Evolutionary conservation across 2,797 vertebrate genomes (phyloP).

Genomic region (Nothura maculosa): DNA sequence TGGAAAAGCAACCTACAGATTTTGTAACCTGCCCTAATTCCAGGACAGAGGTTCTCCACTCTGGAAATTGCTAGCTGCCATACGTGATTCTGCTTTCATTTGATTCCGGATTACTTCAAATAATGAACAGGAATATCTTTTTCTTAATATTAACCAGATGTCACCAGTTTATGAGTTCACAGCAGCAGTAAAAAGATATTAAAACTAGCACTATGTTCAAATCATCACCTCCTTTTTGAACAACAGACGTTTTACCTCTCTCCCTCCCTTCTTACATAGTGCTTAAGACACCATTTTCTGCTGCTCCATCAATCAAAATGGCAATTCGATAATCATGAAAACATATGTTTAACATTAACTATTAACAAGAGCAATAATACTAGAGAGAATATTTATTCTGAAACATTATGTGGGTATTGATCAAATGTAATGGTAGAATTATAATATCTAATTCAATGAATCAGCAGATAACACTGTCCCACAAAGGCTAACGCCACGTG

Average conservation of each 20-base stretch:
- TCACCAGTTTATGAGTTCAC: not conserved
- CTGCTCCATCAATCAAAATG: not conserved
- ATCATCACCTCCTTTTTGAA: not conserved
- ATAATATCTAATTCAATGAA: not conserved
- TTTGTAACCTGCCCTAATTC: not conserved
- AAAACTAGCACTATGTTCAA: not conserved
- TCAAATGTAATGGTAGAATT: not conserved
- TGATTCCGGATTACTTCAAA: not conserved
- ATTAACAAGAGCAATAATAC: not conserved
- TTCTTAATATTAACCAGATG: not conserved
- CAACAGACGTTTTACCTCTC: not conserved
- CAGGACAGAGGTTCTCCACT: not conserved
- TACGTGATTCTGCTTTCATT: not conserved
- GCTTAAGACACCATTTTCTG: not conserved
- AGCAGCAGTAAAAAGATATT: not conserved
- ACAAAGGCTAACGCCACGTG: not conserved
- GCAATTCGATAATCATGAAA: not conserved
- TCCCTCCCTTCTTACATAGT: not conserved
- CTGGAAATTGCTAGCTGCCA: not conserved
- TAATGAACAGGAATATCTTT: not conserved
- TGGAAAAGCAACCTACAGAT: not conserved
- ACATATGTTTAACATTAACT: not conserved
- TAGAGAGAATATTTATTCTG: not conserved
- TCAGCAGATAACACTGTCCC: not conserved
- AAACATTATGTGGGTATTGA: not conserved